Base-by-base conservation (phyloP, 1,140 invertebrate species). In the Meloidogyne floridensis region DNA sequence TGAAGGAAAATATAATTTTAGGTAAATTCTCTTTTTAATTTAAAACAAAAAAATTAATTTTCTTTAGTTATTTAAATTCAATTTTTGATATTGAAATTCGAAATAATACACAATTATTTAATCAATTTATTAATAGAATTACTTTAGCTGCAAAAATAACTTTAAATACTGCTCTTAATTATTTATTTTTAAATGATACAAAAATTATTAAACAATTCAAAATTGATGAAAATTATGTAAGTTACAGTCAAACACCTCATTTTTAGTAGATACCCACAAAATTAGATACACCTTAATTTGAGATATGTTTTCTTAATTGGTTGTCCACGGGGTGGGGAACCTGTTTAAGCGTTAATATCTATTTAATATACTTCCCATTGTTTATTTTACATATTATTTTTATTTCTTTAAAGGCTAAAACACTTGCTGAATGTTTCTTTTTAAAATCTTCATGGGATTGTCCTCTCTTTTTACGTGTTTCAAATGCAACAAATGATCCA, bases 371-470 rank as follows among this genome's bases (percentile, higher is more conserved):
- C 47, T 8, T 47, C 7, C 47, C 47, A 47, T 6, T 54, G 42
- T 15, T 59, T 20, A 20, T 80, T 51, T 81, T 9, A 15, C 32
- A 32, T 20, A 75, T 47, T 42, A 81, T 77, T 71, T 75, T 20
- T 80, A 75, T 42, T 4, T 54, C 4, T 11, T 59, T 81, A 32
- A 54, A 85, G 84, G 83, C 78, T 20, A 51, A 85, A 53, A 73
- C 59, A 10, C 75, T 86, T 15, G 20, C 72, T n/a, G 75, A 77
- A 9, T 86, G 84, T 76, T 83, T 86, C 75, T 78, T 84, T 20
- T 65, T 72, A 15, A 71, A 65, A 53, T 32, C 20, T 15, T 32
- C 87, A 18, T 86, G 84, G 84, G 73, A 84, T 10, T 84, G 84
- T 54, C 73, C 78, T 18, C 83, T 84, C 15, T 83, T 83, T 47